Conservation (phyloP, 2,888 invertebrate species). For the Nezara viridula region DNA sequence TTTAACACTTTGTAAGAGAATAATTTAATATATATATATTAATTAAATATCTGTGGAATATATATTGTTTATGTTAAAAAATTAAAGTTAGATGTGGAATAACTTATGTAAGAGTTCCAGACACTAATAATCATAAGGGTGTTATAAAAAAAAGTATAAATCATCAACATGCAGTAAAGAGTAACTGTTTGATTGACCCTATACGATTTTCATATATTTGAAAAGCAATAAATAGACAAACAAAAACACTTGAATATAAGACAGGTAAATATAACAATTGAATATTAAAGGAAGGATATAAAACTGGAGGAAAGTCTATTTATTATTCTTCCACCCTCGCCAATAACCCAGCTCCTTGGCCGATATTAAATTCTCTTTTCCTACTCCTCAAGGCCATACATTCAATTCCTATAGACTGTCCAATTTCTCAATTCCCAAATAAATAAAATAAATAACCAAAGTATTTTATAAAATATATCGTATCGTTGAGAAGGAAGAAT, state of each 20-base stretch:
- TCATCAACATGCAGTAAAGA: too few species aligned
- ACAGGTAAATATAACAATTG: background rate
- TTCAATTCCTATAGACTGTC: constrained; percentile 18
- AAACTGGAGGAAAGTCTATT: constrained; percentile 16
- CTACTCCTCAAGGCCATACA: constrained; percentile 15
- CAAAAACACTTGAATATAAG: constrained; percentile 13
- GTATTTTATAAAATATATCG: background rate
- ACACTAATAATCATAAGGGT: too few species aligned
- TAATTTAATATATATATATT: too few species aligned
- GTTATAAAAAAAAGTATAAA: too few species aligned
- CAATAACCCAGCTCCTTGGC: constrained; percentile 23
- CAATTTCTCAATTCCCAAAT: background rate
- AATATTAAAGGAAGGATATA: constrained; percentile 31
- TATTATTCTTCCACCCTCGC: constrained; percentile 24
- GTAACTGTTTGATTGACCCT: too few species aligned
- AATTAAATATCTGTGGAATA: too few species aligned
- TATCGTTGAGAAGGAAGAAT: background rate
- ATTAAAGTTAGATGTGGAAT: too few species aligned
- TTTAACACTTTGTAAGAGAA: too few species aligned
- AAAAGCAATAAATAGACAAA: background rate
- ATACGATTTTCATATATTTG: background rate
- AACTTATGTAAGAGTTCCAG: too few species aligned
- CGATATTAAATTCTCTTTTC: constrained; percentile 46
- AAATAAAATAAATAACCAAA: background rate
- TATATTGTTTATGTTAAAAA: too few species aligned